These are phyloP conservation scores for Zelostemma sp. DNA, from an alignment of 1,140 invertebrate species.

Conservation along the genomic window DNA sequence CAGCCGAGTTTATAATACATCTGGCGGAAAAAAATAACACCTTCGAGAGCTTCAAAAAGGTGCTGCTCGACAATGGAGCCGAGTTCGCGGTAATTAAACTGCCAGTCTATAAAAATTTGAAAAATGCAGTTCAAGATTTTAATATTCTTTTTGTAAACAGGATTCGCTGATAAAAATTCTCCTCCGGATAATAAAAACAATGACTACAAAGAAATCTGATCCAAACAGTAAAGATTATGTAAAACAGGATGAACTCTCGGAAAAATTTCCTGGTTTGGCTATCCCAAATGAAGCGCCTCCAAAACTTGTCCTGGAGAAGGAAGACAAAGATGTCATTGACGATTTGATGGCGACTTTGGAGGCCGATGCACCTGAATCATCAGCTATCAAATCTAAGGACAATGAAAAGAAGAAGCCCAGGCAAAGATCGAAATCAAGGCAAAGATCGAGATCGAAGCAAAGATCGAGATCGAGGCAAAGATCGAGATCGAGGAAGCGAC, in stretches of 20 bases:
- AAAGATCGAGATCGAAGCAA: too few relatives aligned
- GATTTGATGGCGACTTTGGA: slow-evolving; percentile 92
- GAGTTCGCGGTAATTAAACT: slow-evolving; percentile 88
- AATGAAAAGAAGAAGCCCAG: slow-evolving; percentile 37
- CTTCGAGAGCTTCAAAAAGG: slow-evolving; percentile 90
- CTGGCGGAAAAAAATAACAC: slow-evolving; percentile 90
- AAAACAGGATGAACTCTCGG: slow-evolving; percentile 75
- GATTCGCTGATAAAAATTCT: slow-evolving; percentile 95
- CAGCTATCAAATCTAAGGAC: slow-evolving; percentile 18
- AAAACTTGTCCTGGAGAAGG: slow-evolving; percentile 42
- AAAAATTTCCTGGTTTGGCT: slow-evolving; percentile 91
- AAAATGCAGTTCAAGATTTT: too few relatives aligned
- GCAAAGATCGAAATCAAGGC: too few relatives aligned
- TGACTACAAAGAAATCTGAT: slow-evolving; percentile 78
- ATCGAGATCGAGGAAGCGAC: slow-evolving; percentile 57
- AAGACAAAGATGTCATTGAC: slow-evolving; percentile 75
- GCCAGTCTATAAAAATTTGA: too few relatives aligned
- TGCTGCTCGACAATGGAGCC: slow-evolving; percentile 90
- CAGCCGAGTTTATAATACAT: slow-evolving; percentile 97
- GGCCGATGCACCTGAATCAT: slow-evolving; percentile 80
- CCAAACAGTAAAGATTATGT: too few relatives aligned
- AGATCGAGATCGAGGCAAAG: slow-evolving; percentile 60
- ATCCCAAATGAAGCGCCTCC: slow-evolving; percentile 84
- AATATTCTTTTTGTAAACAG: slow-evolving; percentile 29
- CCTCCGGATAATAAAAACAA: slow-evolving; percentile 93